Percentiles rank a stretch among this genome's conserved stretches.
phyloP scores from a whole-genome alignment of 2,113 vertebrate species.

The Oxygymnocypris stewartii region DNA sequence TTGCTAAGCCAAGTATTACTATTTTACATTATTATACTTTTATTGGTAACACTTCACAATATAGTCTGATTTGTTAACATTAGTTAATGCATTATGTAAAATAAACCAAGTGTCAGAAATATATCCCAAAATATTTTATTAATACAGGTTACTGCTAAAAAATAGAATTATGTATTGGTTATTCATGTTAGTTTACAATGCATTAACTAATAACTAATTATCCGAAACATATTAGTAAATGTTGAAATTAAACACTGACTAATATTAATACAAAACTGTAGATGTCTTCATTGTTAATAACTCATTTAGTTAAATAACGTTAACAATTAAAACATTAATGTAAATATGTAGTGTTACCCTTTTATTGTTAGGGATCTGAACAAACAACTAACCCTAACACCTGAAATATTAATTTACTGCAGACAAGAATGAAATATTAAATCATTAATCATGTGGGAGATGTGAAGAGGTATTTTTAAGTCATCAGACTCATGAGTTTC shows the following conservation, averaged over 20 bases:
- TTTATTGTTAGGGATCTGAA: not conserved
- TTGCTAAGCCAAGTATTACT: not conserved
- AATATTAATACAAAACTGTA: not conserved
- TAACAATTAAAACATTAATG: not conserved
- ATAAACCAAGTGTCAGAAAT: not conserved
- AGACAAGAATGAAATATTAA: not conserved
- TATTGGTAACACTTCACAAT: not conserved
- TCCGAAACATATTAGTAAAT: not conserved
- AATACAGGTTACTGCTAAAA: not conserved
- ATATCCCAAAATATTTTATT: not conserved
- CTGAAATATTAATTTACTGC: not conserved
- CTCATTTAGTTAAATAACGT: not conserved
- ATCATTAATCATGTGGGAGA: not conserved
- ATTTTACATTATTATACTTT: not conserved
- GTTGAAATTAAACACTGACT: not conserved
- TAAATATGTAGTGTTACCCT: not conserved
- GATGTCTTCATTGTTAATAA: not conserved
- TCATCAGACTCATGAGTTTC: not conserved
- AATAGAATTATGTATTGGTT: too few relatives aligned
- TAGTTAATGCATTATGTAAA: not conserved
- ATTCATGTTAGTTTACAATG: not conserved
- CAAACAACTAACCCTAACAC: not conserved
- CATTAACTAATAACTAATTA: not conserved
- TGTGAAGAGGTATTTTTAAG: not conserved
- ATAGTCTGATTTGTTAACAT: not conserved